These are phyloP conservation scores for Platypus cylindrus DNA, from an alignment of 2,888 invertebrate genomes.

Conservation along the genomic window DNA sequence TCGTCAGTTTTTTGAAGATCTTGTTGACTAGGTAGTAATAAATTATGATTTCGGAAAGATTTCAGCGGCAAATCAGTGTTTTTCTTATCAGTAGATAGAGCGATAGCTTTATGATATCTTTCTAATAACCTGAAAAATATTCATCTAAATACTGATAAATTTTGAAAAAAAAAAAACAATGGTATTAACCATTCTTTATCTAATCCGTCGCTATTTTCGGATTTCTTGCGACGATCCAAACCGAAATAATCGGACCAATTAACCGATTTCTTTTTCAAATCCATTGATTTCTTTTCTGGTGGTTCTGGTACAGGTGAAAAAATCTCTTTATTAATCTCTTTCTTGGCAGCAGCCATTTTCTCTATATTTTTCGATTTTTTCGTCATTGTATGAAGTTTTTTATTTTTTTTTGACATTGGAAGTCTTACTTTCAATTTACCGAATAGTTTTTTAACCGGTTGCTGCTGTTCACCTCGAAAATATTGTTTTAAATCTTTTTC, in stretches of 20 bases:
- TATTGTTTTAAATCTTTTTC: constrained; percentile 55
- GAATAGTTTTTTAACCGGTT: constrained; percentile 10
- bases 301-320: constrained; percentile 22
- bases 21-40: constrained; percentile 3
- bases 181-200: constrained; percentile 39
- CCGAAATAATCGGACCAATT: constrained; percentile 85
- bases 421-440: constrained; percentile 7
- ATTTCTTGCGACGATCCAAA: constrained; percentile 63
- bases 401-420: constrained; percentile 14
- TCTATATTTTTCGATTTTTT: constrained; percentile 11
- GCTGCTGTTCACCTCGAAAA: constrained; percentile 37
- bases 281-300: constrained; percentile 33
- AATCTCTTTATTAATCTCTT: constrained; percentile 30
- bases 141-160: too few species aligned
- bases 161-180: too few species aligned
- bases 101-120: constrained; percentile 42
- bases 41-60: constrained; percentile 25
- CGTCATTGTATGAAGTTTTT: constrained; percentile 2
- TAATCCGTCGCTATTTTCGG: constrained; percentile 35
- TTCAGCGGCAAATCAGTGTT: constrained; percentile 28
- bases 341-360: constrained; percentile 14
- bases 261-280: constrained; percentile 64
- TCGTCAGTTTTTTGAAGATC: constrained; percentile 27
- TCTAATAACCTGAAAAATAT: constrained; percentile 33
- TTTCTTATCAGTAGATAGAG: constrained; percentile 26